A percentile compares a stretch with the other conserved stretches of the same genome.
Conservation (phyloP, 2,797 vertebrate genomes). For the Harpagifer antarcticus region DNA sequence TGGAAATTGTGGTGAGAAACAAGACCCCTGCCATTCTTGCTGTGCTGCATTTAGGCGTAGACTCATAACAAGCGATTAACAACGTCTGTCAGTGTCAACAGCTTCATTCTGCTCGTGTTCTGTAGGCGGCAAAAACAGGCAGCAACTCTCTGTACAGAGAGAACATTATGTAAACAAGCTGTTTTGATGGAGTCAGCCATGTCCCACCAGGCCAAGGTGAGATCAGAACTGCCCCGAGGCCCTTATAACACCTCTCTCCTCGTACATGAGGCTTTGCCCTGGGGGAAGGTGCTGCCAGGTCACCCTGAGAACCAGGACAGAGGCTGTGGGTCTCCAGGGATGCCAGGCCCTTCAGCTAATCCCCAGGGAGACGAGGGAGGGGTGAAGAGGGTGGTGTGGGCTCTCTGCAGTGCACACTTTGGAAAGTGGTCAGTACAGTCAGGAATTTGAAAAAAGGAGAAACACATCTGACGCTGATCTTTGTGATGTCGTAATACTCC, state of each 20-base stretch:
- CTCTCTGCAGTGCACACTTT: conserved; percentile 17
- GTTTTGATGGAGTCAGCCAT: conserved; percentile 66
- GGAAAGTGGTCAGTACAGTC: conserved; percentile 38
- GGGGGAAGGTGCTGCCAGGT: conserved; percentile 64
- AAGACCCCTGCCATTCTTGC: conserved; percentile 24
- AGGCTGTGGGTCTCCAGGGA: conserved; percentile 55
- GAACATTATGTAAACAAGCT: conserved; percentile 70
- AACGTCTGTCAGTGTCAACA: conserved; percentile 44
- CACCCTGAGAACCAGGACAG: conserved; percentile 70
- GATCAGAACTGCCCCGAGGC: conserved; percentile 67
- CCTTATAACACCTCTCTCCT: conserved; percentile 52
- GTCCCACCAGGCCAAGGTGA: conserved; percentile 69
- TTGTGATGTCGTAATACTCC: background rate
- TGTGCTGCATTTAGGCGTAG: conserved; percentile 32
- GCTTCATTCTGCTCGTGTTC: conserved; percentile 33
- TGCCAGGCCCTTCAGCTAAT: conserved; percentile 56
- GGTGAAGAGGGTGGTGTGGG: conserved; percentile 7
- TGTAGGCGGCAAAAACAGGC: conserved; percentile 9
- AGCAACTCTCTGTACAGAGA: conserved; percentile 26
- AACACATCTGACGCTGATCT: background rate
- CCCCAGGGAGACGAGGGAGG: conserved; percentile 39
- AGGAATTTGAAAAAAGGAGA: background rate
- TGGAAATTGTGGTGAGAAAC: conserved; percentile 16
- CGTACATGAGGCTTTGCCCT: conserved; percentile 37
- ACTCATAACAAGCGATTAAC: conserved; percentile 38